Conservation (phyloP, 1,140 invertebrate genomes). For the Papilio xuthus region DNA sequence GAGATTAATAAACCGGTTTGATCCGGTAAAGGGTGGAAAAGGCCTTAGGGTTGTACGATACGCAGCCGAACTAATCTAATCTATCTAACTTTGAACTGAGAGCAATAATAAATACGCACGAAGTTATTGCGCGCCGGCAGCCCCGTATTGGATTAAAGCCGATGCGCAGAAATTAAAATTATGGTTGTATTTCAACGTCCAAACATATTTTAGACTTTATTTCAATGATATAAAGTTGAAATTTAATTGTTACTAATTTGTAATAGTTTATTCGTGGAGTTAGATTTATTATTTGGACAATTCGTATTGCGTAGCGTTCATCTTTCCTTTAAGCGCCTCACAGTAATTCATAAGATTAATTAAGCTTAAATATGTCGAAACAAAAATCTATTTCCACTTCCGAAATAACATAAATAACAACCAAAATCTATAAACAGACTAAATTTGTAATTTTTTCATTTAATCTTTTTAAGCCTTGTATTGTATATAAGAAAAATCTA, state of each 20-base stretch:
- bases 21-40: constrained; percentile 23
- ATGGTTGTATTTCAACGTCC: neutral
- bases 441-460: neutral
- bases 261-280: constrained; percentile 1
- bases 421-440: too few species aligned
- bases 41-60: constrained; percentile 54
- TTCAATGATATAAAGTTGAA: neutral
- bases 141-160: constrained; percentile 48
- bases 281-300: constrained; percentile 39
- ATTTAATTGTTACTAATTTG: neutral
- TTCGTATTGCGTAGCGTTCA: constrained; percentile 31
- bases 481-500: too few species aligned
- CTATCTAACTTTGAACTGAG: constrained; percentile 43
- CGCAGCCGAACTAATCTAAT: constrained; percentile 60
- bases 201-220: neutral
- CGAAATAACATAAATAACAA: neutral
- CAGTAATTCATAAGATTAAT: constrained; percentile 26
- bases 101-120: constrained; percentile 57
- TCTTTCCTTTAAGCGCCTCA: constrained; percentile 33
- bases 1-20: neutral
- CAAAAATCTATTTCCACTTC: neutral
- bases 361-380: neutral
- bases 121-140: constrained; percentile 57
- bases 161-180: constrained; percentile 39
- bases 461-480: too few species aligned